Percentiles rank a stretch among this genome's conserved stretches.
phyloP scores from a whole-genome alignment of 2,113 vertebrate genomes.

The Recurvirostra avosetta region DNA sequence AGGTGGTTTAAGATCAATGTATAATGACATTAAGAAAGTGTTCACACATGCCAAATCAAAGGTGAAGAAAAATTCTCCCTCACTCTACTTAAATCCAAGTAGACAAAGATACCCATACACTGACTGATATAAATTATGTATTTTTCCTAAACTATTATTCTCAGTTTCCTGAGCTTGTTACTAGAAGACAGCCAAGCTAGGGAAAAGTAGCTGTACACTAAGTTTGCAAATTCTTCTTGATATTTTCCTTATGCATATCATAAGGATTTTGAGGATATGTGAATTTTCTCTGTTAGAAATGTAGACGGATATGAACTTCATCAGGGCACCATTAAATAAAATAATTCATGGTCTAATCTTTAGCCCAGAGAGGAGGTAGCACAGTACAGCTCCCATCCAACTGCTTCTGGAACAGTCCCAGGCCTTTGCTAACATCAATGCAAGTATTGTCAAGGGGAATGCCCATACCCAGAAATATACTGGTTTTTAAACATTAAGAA shows the following conservation, averaged over 20 bases:
- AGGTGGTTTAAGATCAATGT: neutral
- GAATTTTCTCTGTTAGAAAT: neutral
- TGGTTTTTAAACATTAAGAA: neutral
- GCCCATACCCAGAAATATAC: neutral
- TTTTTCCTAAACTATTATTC: neutral
- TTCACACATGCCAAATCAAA: neutral
- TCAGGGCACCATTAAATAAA: neutral
- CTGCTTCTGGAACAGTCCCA: rapidly evolving
- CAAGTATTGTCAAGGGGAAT: neutral
- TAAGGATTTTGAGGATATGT: neutral
- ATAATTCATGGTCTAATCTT: neutral
- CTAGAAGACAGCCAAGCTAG: neutral
- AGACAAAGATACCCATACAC: neutral
- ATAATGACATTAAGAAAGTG: neutral
- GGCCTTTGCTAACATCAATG: neutral
- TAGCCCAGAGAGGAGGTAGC: neutral
- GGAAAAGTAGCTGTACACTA: neutral
- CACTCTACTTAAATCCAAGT: neutral
- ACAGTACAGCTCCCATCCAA: neutral
- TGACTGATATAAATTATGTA: neutral
- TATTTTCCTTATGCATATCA: neutral
- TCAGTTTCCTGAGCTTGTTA: neutral
- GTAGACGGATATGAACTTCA: neutral
- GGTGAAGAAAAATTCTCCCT: neutral
- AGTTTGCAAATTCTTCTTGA: neutral